Evolutionary conservation across 2,888 invertebrate genomes (phyloP), one percentile per base, ranked within the genome.

Genomic region (Peribatodes rhomboidaria): DNA sequence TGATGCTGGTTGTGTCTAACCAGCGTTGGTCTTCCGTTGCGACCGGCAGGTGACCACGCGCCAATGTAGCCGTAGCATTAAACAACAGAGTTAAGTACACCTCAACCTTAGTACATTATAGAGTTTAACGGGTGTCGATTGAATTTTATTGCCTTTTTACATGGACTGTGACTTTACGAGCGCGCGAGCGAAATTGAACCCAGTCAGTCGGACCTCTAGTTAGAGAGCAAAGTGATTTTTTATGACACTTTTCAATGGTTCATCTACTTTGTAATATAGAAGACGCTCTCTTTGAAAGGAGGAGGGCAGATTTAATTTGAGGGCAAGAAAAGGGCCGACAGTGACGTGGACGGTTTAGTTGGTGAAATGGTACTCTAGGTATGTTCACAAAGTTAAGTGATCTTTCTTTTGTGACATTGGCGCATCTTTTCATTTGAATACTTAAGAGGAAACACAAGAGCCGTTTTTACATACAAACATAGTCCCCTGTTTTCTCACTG

Each of bases 91-190:
- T 22, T 52, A 14, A 39, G 53, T 39, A 14, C 41, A 49, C 41
- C 16, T 39, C 14, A 14, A 58, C 27, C 39, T 56, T 35, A 75
- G 70, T 81, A 81, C 82, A 81, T 85, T 82, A 83, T 79, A 77
- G 66, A 73, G 76, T 80, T 84, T 84, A 81, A 83, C 81, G 78
- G 83, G 78, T 87, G 87, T 87, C 89, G 88, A 89, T 89, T 88
- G 90, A 86, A 86, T 88, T 90, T 90, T 89, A 90, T 86, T 81
- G 84, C 79, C 80, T 76, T 87, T 88, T 89, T 86, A 86, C 85
- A 88, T 85, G 86, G 79, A 72, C 76, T 72, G 76, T 83, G 83
- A 69, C 67, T 90, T 90, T 89, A 90, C 89, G 90, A 90, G 79
- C 83, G 76, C 73, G 80, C 81, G 78, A 77, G 83, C 80, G 79